Percentiles rank a stretch among this genome's conserved stretches.
phyloP scores from a whole-genome alignment of 2,113 vertebrate genomes.

The Lanius ludovicianus region DNA sequence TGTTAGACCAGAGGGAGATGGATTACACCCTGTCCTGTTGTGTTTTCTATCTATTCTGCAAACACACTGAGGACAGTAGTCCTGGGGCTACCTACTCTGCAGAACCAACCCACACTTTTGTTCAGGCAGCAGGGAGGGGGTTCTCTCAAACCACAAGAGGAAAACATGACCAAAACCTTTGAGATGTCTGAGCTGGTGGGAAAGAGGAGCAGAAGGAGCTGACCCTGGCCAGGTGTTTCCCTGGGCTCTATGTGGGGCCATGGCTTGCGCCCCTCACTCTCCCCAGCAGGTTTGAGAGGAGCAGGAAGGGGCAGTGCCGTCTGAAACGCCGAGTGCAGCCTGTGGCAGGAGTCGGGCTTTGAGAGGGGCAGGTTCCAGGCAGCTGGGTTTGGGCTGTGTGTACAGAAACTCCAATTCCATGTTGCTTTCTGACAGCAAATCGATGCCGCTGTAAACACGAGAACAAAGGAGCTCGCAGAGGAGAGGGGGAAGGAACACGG shows the following conservation, averaged over 20 bases:
- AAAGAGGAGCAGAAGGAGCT: not conserved
- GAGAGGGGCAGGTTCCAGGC: not conserved
- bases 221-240: not conserved
- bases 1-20: not conserved
- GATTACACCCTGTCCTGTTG: not conserved
- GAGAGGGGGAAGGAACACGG: constrained; percentile 53
- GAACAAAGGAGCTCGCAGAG: constrained; percentile 60
- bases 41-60: not conserved
- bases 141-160: not conserved
- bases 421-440: constrained; percentile 62
- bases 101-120: not conserved
- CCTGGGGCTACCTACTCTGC: not conserved
- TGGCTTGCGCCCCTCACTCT: not conserved
- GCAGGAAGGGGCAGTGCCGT: not conserved
- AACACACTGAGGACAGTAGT: not conserved
- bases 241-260: not conserved
- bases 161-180: not conserved
- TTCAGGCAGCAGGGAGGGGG: not conserved
- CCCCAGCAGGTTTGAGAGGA: not conserved
- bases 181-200: not conserved
- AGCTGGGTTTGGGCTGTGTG: not conserved
- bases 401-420: constrained; percentile 33
- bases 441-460: constrained; percentile 53
- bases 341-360: accelerated
- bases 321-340: not conserved